A percentile compares a stretch with the other conserved stretches of the same genome.
Conservation (phyloP, 2,113 vertebrate species). For the Poicephalus meyeri region DNA sequence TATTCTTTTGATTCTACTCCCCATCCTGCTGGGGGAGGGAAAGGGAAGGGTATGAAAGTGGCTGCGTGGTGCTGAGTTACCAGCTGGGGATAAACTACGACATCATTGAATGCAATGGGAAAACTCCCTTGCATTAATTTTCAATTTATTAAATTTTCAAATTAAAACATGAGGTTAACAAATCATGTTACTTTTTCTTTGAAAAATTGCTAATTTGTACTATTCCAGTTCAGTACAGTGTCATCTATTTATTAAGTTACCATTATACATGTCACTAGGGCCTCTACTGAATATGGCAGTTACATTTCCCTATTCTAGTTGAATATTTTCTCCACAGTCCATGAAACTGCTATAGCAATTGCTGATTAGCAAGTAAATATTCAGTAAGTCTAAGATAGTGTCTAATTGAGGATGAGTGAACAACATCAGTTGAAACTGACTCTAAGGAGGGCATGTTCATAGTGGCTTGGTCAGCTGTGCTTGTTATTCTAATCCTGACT, state of each 20-base stretch:
- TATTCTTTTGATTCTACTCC: neutral
- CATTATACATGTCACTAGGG: neutral
- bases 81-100: neutral
- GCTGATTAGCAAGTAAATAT: conserved; percentile 27
- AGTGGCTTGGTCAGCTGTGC: conserved; percentile 1
- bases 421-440: neutral
- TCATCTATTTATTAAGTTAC: conserved; percentile 22
- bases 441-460: neutral
- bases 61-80: neutral
- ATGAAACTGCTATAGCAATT: neutral
- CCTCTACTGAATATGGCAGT: neutral
- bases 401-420: conserved; percentile 25
- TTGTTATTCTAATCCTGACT: conserved; percentile 48
- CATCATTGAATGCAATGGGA: neutral
- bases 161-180: neutral
- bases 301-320: neutral
- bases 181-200: neutral
- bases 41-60: neutral
- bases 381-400: neutral
- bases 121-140: neutral
- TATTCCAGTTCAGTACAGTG: neutral
- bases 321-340: neutral
- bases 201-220: neutral
- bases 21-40: neutral
- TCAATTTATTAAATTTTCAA: neutral